Base-by-base conservation (phyloP, 1,140 invertebrate genomes). In the Pentalonia nigronervosa region DNA sequence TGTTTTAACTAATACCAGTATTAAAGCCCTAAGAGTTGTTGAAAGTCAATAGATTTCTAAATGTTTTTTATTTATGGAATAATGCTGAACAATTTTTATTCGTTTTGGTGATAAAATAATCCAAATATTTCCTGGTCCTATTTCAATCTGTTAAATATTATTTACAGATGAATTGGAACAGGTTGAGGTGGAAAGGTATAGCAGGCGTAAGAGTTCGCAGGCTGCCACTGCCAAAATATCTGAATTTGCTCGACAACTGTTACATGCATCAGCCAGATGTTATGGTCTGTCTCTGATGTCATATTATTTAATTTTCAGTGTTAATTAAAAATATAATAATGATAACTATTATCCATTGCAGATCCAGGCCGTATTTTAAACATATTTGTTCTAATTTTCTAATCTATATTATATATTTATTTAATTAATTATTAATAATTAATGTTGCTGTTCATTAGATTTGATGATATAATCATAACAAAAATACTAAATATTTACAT, bases 241-340 rank as follows among this genome's bases (percentile, higher is more conserved):
- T 86, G 94, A 95, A 93, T 95, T 95, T 90, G 95, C 96, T 76
- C 95, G 96, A 93, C 95, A 95, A 89, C 94, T 95, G 21, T 94
- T 95, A 83, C 91, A 93, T 53, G 34, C 81, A 23, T 95, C 94
- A 93, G 94, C 95, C 84, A 94, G 94, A 67, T 95, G 95, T 94
- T 95, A 95, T 94, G 94, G 94, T 94, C 91, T 93, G 93, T 93
- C 89, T 41, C 89, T 90, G 67, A 90, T 76, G 48, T 93, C 41
- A 48, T 60, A 90, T 48, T 45, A 53, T 30, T 30, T 93, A 30
- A 53, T 93, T 67, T 56, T 48, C 53, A 34, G 53, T 89, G 60
- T 47, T 89, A 45, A 76, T 47, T n/a, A 88, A 53, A 93, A 50
- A 41, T 30, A 86, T 50, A 20, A 56, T 56, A 30, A 20, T 84